phyloP scores from a whole-genome alignment of 2,113 vertebrate genomes.

The Gymnarchus niloticus region DNA sequence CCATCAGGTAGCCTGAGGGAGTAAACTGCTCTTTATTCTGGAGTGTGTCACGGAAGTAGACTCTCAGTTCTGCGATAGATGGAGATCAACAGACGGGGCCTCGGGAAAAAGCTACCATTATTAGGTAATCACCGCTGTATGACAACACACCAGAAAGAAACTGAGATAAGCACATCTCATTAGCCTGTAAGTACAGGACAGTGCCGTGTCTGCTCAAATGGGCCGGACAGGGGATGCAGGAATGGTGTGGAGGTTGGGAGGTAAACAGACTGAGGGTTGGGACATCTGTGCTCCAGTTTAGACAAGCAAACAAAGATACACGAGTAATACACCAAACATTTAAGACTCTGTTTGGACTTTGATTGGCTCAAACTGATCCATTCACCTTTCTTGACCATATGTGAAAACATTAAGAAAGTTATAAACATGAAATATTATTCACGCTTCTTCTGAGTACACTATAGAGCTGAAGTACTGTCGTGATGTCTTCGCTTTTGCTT shows the following conservation, averaged over 20 bases:
- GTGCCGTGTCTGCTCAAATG: background rate
- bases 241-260: background rate
- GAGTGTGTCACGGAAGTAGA: background rate
- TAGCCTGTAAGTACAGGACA: background rate
- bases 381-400: background rate
- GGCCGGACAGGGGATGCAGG: background rate
- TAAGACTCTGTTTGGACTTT: background rate
- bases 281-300: background rate
- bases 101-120: background rate
- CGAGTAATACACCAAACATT: background rate
- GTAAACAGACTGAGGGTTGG: no score
- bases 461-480: background rate
- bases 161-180: background rate
- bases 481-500: no score
- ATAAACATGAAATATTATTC: background rate
- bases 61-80: background rate
- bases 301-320: no score
- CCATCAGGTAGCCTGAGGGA: slow-evolving; percentile 77
- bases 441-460: background rate
- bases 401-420: background rate
- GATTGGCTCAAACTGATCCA: no score
- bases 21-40: background rate
- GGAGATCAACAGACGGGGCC: background rate
- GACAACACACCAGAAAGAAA: background rate
- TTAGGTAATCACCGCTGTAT: background rate